Percentiles rank a stretch among this genome's conserved stretches.
Evolutionary conservation across 2,888 invertebrate genomes (phyloP).

Genomic region (Nomada goodeniana): DNA sequence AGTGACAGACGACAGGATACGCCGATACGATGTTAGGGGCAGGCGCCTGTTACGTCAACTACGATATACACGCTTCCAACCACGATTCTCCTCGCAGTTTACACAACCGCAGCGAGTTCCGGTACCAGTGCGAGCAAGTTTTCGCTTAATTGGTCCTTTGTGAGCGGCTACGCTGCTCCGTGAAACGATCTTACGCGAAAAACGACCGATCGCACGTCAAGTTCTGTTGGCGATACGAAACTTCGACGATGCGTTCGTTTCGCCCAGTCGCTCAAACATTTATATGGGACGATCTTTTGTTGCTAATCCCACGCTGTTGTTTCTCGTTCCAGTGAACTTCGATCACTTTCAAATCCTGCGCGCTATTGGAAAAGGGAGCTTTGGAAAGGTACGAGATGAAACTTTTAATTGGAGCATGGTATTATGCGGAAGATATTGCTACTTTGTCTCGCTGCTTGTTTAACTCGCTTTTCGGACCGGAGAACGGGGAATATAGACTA

Average conservation of each 20-base stretch:
- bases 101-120: conserved; percentile 10
- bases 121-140: conserved; percentile 11
- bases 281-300: neutral
- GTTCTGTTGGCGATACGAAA: neutral
- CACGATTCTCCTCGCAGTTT: conserved; percentile 18
- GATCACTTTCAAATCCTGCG: conserved; percentile 94
- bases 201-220: neutral
- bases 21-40: conserved; percentile 17
- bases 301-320: conserved; percentile 20
- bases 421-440: too few species aligned
- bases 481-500: too few species aligned
- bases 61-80: conserved; percentile 34
- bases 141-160: conserved; percentile 47
- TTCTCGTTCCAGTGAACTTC: conserved; percentile 89
- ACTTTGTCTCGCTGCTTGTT: too few species aligned
- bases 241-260: neutral
- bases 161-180: neutral
- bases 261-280: neutral
- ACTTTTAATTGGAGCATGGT: neutral
- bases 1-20: conserved; percentile 7
- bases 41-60: neutral
- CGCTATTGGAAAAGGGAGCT: conserved; percentile 94
- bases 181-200: neutral
- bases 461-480: too few species aligned
- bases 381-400: conserved; percentile 90